Evolutionary conservation across 1,140 invertebrate species (phyloP), one percentile per base, ranked within the genome.

Genomic region (Trichomalopsis sarcophagae): DNA sequence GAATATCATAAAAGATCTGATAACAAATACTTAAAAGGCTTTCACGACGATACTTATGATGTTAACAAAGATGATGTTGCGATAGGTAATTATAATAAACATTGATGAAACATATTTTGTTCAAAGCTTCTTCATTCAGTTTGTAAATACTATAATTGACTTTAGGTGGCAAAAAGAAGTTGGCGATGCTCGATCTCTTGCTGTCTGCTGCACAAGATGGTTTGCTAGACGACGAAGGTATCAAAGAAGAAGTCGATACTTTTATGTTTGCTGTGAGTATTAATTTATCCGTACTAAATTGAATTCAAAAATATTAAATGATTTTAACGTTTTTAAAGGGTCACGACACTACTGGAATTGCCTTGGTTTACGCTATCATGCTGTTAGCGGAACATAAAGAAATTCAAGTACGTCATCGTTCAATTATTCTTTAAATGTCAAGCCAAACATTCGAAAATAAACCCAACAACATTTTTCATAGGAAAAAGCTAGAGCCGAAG

Each of bases 181-280:
- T 96, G 21, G 97, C 97, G 7, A 97, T 98, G 93, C 91, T 98
- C 21, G 97, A 98, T 93, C 93, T 98, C 86, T 89, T 97, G 11
- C 91, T 98, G 88, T 94, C 94, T 14, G 94, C 95, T 84, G 92
- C 94, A 73, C 89, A 94, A 83, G 92, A 94, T 30, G 93, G 91
- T 62, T 78, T 88, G 14, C 94, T 95, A 81, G 94, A 94, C 81
- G 91, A 95, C 77, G 85, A 92, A n/a, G 96, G 97, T 81, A 97
- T 98, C 73, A 94, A 95, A 87, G 97, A 97, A 89, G 97, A 97
- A 94, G 96, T 97, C 2, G 96, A 97, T 89, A 97, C 96, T 0
- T 97, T 97, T 89, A 96, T 97, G 94, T 97, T 97, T 92, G 96
- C 55, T 21, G 68, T 82, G 33, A 81, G n/a, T 69, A 36, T 71